Evolutionary conservation across 1,140 invertebrate species (phyloP).

Genomic region (Eurosta solidaginis): DNA sequence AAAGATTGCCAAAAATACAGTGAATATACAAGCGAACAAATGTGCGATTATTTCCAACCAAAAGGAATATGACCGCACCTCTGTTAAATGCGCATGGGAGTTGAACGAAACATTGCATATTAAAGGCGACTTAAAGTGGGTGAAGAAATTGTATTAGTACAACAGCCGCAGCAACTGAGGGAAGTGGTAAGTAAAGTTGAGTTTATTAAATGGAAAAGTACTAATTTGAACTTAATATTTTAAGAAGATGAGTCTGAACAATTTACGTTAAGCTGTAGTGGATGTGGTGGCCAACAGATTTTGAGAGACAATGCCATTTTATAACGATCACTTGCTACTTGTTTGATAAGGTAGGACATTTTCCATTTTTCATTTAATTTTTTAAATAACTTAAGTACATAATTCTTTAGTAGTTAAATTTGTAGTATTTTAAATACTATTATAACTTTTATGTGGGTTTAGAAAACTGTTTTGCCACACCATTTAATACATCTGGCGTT

Average conservation of each 20-base stretch:
- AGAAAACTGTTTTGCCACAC: conserved; percentile 80
- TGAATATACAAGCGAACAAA: neutral
- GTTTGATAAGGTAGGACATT: too few relatives aligned
- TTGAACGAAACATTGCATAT: neutral
- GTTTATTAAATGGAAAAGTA: neutral
- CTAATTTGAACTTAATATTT: neutral
- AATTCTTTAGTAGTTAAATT: too few relatives aligned
- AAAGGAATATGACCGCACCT: neutral
- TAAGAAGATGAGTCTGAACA: neutral
- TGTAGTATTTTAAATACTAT: too few relatives aligned
- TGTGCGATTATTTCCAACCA: neutral
- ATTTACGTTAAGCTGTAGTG: neutral
- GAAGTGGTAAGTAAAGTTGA: neutral
- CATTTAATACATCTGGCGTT: conserved; percentile 82
- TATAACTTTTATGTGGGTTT: conserved; percentile 59
- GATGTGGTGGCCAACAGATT: neutral
- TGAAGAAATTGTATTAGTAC: neutral
- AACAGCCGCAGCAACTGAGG: neutral
- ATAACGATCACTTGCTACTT: too few relatives aligned
- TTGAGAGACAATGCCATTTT: neutral
- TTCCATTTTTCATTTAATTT: too few relatives aligned
- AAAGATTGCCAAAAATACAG: neutral
- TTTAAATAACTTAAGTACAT: too few relatives aligned
- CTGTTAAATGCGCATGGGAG: neutral
- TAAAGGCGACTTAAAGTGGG: neutral